Conservation (phyloP, 2,888 invertebrate genomes). For the Pollenia amentaria region DNA sequence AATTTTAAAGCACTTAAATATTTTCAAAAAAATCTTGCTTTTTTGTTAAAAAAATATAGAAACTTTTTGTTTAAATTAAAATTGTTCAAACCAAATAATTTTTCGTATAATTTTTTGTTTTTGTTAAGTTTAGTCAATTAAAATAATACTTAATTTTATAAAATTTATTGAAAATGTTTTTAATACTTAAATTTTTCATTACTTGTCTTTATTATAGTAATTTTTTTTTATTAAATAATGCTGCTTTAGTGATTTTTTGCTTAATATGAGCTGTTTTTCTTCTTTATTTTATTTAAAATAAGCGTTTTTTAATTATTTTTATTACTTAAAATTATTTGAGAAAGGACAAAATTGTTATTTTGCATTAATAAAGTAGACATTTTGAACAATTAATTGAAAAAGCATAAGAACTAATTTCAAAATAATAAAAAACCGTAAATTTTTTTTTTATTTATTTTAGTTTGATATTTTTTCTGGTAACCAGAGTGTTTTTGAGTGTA, state of each 20-base stretch:
- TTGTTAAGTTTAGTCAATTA: constrained; percentile 47
- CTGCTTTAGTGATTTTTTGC: constrained; percentile 57
- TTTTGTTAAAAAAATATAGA: neutral
- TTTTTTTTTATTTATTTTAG: neutral
- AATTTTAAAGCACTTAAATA: neutral
- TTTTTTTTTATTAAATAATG: constrained; percentile 56
- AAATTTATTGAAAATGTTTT: constrained; percentile 48
- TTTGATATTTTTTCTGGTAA: neutral
- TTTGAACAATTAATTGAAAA: neutral
- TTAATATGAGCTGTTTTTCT: constrained; percentile 68
- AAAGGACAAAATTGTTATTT: constrained; percentile 38
- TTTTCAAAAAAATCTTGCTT: constrained; percentile 22
- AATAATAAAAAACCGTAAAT: too few species aligned
- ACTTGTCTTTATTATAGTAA: constrained; percentile 37
- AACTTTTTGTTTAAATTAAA: neutral
- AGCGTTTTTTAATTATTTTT: constrained; percentile 64
- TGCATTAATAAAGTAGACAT: neutral
- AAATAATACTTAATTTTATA: constrained; percentile 50
- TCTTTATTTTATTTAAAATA: constrained; percentile 60
- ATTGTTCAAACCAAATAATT: too few species aligned
- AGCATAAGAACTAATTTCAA: too few species aligned
- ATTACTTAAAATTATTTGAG: constrained; percentile 30
- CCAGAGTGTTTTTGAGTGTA: neutral
- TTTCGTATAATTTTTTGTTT: neutral
- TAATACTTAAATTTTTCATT: constrained; percentile 55